Base-by-base conservation (phyloP, 92 coral and sea anemone species). In the Montipora capitata region DNA sequence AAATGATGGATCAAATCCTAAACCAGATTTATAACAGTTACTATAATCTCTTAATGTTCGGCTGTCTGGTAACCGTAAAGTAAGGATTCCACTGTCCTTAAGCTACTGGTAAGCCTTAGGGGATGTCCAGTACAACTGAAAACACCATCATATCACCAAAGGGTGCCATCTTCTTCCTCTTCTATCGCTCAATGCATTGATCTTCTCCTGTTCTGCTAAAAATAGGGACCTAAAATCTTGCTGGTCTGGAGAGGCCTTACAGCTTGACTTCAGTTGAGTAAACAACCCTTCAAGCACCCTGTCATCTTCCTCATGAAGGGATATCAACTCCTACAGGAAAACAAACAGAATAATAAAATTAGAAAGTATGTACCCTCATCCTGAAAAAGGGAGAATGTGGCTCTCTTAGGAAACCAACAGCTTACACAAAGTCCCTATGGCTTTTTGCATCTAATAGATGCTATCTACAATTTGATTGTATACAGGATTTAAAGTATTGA, bases 81-180 rank as follows among this genome's bases (percentile, higher is more conserved):
- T 3, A 2, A 82, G 15, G 4, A 82, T 9, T 42, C 87, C 87
- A 82, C 81, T 71, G n/a, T 70, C 87, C 54, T 82, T 72, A 2
- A 85, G 90, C 16, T 58, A 10, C 58, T 82, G 84, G 83, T 82
- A 82, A 18, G 87, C 87, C 16, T 82, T 82, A 10, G 89, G 84
- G 43, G 85, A 85, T 76, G 84, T 57, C 7, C 84, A 58, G 44
- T 85, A 81, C 4, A 79, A 79, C 38, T 86, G 91, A 35, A 86
- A 86, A 45, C 86, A 78, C 91, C 91, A 79, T 68, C 85, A 11
- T 8, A 86, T 86, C 3, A 86, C 68, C 2, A 86, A 78, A 12
- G 91, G 91, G 67, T 86, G 86, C 78, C 91, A 86, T 65, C 86
- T 65, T 57, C 91, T 78, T 8, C 52, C 85, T 43, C 91, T 86